Percentiles rank a stretch among this genome's conserved stretches.
These are phyloP conservation scores for Dynastes hyllus DNA, from an alignment of 2,888 invertebrate genomes.

Conservation along the genomic window DNA sequence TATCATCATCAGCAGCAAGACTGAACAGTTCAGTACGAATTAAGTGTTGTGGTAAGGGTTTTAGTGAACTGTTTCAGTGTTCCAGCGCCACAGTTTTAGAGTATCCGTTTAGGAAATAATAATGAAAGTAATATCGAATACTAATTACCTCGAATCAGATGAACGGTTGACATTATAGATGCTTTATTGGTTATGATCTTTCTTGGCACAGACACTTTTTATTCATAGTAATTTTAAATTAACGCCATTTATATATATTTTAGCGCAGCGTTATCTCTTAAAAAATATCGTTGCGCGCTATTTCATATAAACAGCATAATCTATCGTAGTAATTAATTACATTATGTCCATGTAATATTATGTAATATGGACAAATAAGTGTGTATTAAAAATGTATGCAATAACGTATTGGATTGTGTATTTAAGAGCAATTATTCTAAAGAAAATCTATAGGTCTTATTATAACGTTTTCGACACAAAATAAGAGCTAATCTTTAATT, in stretches of 20 bases:
- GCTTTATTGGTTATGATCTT: neutral
- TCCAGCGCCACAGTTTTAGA: too few species aligned
- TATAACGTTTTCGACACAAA: too few species aligned
- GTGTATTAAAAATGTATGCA: too few species aligned
- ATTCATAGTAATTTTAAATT: neutral
- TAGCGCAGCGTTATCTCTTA: neutral
- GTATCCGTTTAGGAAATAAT: neutral
- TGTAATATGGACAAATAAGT: neutral
- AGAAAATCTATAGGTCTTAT: too few species aligned
- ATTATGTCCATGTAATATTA: neutral
- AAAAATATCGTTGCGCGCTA: neutral
- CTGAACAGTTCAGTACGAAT: too few species aligned
- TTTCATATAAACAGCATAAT: neutral
- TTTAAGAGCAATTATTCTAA: too few species aligned
- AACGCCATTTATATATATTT: neutral
- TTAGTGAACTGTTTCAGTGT: too few species aligned
- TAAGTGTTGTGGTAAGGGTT: too few species aligned
- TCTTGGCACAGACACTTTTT: neutral
- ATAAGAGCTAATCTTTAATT: too few species aligned
- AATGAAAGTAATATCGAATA: neutral
- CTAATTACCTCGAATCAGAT: constrained; percentile 3
- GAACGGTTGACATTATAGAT: neutral
- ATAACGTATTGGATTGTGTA: too few species aligned
- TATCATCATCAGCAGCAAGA: too few species aligned
- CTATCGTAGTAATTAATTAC: neutral